A percentile compares a stretch with the other conserved stretches of the same genome.
Evolutionary conservation across 2,113 vertebrate species (phyloP).

Genomic region (Haemorhous mexicanus): DNA sequence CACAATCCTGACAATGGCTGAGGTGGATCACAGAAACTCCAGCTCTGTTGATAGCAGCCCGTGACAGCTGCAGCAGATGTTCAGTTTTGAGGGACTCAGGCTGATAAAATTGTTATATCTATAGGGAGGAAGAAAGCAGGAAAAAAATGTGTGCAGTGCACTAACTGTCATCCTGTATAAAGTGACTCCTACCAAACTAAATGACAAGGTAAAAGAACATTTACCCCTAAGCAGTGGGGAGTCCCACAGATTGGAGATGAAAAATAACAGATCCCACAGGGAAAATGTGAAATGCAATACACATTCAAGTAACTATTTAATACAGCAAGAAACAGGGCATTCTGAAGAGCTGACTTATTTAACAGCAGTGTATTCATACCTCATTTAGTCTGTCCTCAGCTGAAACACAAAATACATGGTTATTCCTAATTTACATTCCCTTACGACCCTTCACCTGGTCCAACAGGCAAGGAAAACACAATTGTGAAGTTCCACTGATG

Average conservation of each 20-base stretch:
- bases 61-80: not conserved
- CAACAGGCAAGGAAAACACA: not conserved
- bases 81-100: not conserved
- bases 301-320: not conserved
- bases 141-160: not conserved
- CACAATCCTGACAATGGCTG: not conserved
- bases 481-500: not conserved
- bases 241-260: not conserved
- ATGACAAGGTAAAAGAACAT: slow-evolving; percentile 22
- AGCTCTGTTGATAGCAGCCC: not conserved
- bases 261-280: not conserved
- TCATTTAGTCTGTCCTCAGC: not conserved
- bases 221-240: not conserved
- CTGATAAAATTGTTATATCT: not conserved
- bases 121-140: not conserved
- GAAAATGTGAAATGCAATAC: not conserved
- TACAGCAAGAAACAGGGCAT: not conserved
- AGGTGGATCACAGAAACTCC: not conserved
- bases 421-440: not conserved
- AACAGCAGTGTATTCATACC: not conserved
- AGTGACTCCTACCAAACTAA: not conserved
- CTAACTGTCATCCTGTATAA: not conserved
- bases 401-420: not conserved
- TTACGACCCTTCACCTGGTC: not conserved
- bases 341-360: not conserved